Evolutionary conservation across 2,888 invertebrate species (phyloP).

Genomic region (Noctua janthina): DNA sequence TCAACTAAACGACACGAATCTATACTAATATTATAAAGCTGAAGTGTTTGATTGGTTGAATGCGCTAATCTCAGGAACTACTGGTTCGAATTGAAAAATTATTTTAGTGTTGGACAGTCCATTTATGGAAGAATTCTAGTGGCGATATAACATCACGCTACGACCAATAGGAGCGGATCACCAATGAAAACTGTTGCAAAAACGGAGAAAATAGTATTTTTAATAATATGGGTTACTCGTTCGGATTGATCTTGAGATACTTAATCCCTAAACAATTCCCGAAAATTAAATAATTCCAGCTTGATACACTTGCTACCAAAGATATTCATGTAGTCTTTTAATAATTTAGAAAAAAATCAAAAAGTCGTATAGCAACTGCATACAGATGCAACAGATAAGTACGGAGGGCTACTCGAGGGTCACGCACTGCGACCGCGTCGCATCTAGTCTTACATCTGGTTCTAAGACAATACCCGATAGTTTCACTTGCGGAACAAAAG

Average conservation of each 20-base stretch:
- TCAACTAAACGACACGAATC: not conserved
- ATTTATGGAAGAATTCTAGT: no score
- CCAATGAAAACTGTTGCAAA: no score
- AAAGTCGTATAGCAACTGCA: slow-evolving; percentile 7
- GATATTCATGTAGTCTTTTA: not conserved
- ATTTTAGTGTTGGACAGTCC: no score
- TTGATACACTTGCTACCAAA: not conserved
- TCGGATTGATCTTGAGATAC: not conserved
- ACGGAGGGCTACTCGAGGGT: slow-evolving; percentile 24
- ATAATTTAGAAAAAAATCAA: not conserved
- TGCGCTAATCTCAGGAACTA: no score
- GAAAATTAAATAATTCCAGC: not conserved
- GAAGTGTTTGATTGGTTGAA: no score
- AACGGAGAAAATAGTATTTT: no score
- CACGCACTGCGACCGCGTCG: slow-evolving; percentile 59
- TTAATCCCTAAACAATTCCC: not conserved
- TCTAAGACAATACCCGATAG: slow-evolving; percentile 62
- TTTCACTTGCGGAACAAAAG: slow-evolving; percentile 43
- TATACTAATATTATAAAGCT: no score
- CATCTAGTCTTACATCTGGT: slow-evolving; percentile 72
- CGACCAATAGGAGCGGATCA: no score
- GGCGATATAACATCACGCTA: no score
- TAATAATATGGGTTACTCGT: not conserved
- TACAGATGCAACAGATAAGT: slow-evolving; percentile 8
- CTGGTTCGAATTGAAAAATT: no score